Evolutionary conservation across 1,140 invertebrate species (phyloP).

Genomic region (Drusus annulatus): DNA sequence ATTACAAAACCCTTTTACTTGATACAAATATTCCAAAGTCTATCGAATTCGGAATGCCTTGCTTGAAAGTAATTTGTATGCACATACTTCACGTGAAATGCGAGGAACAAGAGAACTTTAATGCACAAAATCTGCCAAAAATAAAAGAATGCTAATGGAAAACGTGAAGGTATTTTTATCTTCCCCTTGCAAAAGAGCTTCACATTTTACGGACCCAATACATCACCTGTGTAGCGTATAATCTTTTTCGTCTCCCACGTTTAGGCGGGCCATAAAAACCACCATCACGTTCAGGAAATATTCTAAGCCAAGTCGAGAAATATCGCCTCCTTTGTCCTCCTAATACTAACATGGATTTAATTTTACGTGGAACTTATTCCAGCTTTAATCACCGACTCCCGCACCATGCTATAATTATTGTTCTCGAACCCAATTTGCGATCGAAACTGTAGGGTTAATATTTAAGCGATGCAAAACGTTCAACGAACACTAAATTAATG

Average conservation of each 20-base stretch:
- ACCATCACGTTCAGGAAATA: neutral
- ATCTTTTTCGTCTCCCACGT: constrained; percentile 7
- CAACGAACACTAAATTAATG: too few species aligned
- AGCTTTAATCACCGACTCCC: neutral
- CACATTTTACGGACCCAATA: constrained; percentile 10
- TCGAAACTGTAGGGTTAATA: too few species aligned
- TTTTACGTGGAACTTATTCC: neutral
- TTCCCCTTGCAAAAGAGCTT: neutral
- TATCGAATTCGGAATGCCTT: too few species aligned
- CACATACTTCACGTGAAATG: too few species aligned
- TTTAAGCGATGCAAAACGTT: too few species aligned
- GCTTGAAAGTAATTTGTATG: too few species aligned
- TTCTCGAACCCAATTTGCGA: too few species aligned
- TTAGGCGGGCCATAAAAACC: constrained; percentile 10
- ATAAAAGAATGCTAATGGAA: constrained; percentile 4
- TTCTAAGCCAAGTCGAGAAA: neutral
- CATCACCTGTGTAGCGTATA: neutral
- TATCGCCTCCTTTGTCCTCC: constrained; percentile 4
- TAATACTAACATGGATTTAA: neutral
- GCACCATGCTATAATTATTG: neutral
- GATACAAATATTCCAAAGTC: too few species aligned
- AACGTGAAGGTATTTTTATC: constrained; percentile 15
- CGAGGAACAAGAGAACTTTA: neutral
- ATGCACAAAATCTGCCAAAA: neutral
- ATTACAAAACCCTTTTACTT: too few species aligned